These are phyloP conservation scores for Esperia sulphurella DNA, from an alignment of 2,888 invertebrate genomes.

Conservation along the genomic window DNA sequence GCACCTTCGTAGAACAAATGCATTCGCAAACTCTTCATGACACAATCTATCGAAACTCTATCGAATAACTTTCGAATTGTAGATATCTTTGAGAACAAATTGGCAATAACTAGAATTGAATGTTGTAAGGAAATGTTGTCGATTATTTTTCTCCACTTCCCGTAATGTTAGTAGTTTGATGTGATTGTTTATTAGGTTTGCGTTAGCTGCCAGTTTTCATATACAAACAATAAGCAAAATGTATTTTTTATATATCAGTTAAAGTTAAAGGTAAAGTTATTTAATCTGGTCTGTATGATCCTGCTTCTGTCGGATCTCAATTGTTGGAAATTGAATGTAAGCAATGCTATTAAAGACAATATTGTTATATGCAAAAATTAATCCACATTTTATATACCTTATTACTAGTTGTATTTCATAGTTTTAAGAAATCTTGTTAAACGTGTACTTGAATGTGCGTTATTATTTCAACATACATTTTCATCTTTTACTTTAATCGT, in stretches of 20 bases:
- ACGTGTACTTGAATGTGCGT: conserved; percentile 22
- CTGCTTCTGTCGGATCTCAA: conserved; percentile 27
- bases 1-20: conserved; percentile 38
- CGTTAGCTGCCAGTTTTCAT: background rate
- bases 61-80: conserved; percentile 14
- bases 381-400: conserved; percentile 68
- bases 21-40: conserved; percentile 11
- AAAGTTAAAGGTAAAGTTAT: background rate
- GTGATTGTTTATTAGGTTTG: background rate
- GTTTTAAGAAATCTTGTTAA: conserved; percentile 55
- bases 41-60: background rate
- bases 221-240: background rate
- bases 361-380: conserved; percentile 72
- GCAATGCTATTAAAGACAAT: conserved; percentile 75
- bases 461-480: background rate
- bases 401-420: conserved; percentile 51
- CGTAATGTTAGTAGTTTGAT: background rate
- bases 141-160: background rate
- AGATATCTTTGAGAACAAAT: conserved; percentile 31
- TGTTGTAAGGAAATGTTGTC: conserved; percentile 17
- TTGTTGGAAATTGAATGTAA: conserved; percentile 47
- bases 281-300: conserved; percentile 12
- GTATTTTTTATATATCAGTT: background rate
- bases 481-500: background rate
- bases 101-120: conserved; percentile 44